A percentile compares a stretch with the other conserved stretches of the same genome.
Conservation (phyloP, 2,113 vertebrate genomes). For the Jaculus jaculus region DNA sequence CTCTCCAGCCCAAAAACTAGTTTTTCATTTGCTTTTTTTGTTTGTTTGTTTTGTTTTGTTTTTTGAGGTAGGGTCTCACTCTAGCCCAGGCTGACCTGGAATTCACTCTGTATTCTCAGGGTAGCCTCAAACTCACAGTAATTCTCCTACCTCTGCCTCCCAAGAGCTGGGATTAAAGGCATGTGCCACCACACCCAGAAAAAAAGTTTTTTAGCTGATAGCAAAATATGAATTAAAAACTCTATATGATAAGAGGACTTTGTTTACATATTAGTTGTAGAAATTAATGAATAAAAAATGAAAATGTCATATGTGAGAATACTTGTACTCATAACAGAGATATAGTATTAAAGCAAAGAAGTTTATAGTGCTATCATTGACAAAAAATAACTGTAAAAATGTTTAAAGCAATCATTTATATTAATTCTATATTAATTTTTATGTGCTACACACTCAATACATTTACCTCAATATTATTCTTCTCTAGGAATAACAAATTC, state of each 20-base stretch:
- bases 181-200: too few species aligned
- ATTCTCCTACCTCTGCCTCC: too few species aligned
- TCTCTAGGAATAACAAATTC: not conserved
- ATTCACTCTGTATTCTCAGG: too few species aligned
- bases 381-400: not conserved
- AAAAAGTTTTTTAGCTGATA: not conserved
- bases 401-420: not conserved
- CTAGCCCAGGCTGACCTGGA: too few species aligned
- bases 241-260: not conserved
- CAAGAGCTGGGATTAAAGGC: too few species aligned
- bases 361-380: not conserved
- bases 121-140: too few species aligned
- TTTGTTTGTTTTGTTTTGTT: too few species aligned
- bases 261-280: not conserved
- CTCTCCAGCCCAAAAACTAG: too few species aligned
- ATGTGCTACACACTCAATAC: not conserved
- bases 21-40: too few species aligned
- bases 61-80: too few species aligned
- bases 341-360: not conserved
- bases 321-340: not conserved
- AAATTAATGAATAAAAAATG: not conserved
- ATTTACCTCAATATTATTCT: not conserved
- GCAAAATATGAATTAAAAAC: not conserved
- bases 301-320: not conserved
- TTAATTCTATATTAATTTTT: not conserved